A percentile compares a stretch with the other conserved stretches of the same genome.
These are phyloP conservation scores for Temnopleurus reevesii DNA, from an alignment of 53 echinoderm and acorn worm species.

Conservation along the genomic window DNA sequence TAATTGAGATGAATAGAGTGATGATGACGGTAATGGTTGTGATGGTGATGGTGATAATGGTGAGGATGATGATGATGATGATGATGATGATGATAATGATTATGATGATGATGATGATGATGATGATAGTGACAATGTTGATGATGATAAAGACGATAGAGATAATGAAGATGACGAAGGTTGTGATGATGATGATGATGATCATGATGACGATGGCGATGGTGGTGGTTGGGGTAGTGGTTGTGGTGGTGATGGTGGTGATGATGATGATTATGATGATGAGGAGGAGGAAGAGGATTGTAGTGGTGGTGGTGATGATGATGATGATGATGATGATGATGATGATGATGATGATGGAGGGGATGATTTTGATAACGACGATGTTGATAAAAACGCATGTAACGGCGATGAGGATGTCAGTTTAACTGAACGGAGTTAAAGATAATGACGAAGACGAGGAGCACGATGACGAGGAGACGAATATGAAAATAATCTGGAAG, in stretches of 20 bases:
- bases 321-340: slow-evolving; percentile 40
- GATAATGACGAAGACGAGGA: no score
- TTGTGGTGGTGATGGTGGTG: neutral
- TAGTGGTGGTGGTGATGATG: slow-evolving; percentile 14
- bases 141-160: neutral
- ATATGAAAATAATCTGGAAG: no score
- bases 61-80: neutral
- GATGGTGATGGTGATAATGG: neutral
- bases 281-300: neutral
- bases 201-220: slow-evolving; percentile 9
- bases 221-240: neutral
- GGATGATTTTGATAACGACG: neutral
- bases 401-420: no score
- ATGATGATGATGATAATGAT: neutral
- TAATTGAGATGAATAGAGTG: neutral
- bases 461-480: no score
- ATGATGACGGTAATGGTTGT: neutral
- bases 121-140: neutral
- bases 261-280: neutral
- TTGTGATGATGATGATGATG: neutral
- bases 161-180: neutral
- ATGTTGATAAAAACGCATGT: neutral
- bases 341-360: slow-evolving; percentile 14
- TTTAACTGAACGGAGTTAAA: no score
- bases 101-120: neutral